Base-by-base conservation (phyloP, 2,113 vertebrate species). In the Stigmatopora argus region DNA sequence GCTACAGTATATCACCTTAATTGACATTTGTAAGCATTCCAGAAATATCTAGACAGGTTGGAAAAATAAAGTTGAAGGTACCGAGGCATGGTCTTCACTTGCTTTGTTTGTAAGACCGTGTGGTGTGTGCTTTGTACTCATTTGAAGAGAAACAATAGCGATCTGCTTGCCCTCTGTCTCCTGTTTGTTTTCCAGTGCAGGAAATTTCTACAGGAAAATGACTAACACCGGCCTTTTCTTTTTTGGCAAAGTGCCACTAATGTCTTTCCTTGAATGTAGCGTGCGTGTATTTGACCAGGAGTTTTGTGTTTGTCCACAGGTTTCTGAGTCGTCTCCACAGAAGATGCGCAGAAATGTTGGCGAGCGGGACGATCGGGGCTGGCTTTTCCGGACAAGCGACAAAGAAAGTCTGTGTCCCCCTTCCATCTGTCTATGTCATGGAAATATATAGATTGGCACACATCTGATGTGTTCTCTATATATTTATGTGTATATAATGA, bases 401-500 rank as follows among this genome's bases (percentile, higher is more conserved):
- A 73, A 79, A 85, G 81, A 86, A 82, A 78, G 82, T 85, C 82
- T 83, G 68, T 83, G 73, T 82, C 80, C 85, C 85, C 80, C 88
- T 90, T 91, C 87, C 84, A 88, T 90, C 80, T 89, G 88, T 90
- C 83, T 90, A 89, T 90, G 88, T 91, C 90, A 91, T 87, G 82
- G 72, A 81, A 87, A 86, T 89, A 83, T 91, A 91, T 90, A 90
- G 90, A 90, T 89, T 74, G 55, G 78, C 85, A 88, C 77, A 88
- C 76, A 78, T 82, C 79, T 70, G 88, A 80, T 89, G 89, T 83
- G 78, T 78, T 83, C 81, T 91, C 88, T 92, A 90, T 91, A 91
- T 90, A 90, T 91, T 89, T 82, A 85, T 91, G 88, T 92, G 88
- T 90, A 91, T 90, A 91, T 85, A 89, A 91, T 89, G 85, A 87